These are phyloP conservation scores for Alloscopus bannaensis DNA, from an alignment of 2,888 invertebrate species.

Conservation along the genomic window DNA sequence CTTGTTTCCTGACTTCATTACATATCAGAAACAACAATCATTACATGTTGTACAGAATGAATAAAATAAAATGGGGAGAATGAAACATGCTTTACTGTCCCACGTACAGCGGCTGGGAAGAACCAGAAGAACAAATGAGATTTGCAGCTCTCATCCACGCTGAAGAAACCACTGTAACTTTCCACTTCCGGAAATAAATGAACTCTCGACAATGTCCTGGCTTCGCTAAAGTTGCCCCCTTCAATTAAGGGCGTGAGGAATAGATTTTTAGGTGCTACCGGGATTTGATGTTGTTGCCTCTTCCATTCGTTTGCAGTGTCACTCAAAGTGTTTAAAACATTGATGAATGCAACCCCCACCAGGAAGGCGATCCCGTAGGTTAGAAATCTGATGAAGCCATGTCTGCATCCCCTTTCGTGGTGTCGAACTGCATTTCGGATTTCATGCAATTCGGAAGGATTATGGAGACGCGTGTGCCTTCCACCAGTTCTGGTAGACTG, in stretches of 20 bases:
- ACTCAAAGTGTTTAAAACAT: constrained; percentile 17
- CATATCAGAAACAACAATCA: neutral
- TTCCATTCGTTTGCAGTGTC: constrained; percentile 16
- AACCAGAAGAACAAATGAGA: constrained; percentile 96
- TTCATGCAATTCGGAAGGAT: neutral
- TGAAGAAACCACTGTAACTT: constrained; percentile 89
- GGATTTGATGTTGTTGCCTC: too few species aligned
- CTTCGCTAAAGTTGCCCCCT: constrained; percentile 82
- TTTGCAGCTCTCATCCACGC: constrained; percentile 85
- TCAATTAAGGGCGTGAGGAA: constrained; percentile 86
- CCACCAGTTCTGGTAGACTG: too few species aligned
- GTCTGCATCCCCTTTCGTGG: too few species aligned
- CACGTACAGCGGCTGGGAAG: constrained; percentile 84
- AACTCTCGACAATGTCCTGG: constrained; percentile 76
- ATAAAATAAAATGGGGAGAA: too few species aligned
- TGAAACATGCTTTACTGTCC: too few species aligned
- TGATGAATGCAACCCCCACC: neutral
- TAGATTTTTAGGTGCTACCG: constrained; percentile 76
- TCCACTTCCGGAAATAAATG: constrained; percentile 76
- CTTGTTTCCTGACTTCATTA: constrained; percentile 41
- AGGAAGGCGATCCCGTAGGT: neutral
- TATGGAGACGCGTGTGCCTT: too few species aligned
- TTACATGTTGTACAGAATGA: too few species aligned
- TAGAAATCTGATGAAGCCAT: too few species aligned
- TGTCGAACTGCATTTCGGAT: neutral